Evolutionary conservation across 2,888 invertebrate genomes (phyloP).

Genomic region (Eutolmus rufibarbis): DNA sequence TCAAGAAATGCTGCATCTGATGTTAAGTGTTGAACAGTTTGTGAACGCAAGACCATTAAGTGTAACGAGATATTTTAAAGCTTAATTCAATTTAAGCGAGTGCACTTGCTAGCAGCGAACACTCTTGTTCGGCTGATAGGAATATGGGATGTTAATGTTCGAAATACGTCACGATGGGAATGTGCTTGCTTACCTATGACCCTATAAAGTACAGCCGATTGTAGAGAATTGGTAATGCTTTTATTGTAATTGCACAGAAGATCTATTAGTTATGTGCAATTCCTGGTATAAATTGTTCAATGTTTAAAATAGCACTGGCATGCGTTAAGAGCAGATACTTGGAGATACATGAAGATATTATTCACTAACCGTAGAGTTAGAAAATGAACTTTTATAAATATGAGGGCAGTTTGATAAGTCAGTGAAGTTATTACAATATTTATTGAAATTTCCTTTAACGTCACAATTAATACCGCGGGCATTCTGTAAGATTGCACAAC

Average conservation of each 20-base stretch:
- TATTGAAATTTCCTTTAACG: too few species aligned
- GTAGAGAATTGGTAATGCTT: not conserved
- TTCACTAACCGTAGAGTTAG: too few species aligned
- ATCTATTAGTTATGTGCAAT: not conserved
- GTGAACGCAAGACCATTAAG: not conserved
- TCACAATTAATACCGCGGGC: too few species aligned
- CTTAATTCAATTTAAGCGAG: not conserved
- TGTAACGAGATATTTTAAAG: not conserved
- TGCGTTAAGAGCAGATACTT: not conserved
- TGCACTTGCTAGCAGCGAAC: not conserved
- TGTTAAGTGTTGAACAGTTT: not conserved
- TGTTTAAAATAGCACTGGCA: not conserved
- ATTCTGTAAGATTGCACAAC: too few species aligned
- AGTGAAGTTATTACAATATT: too few species aligned
- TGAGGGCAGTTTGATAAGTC: too few species aligned
- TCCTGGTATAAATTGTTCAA: not conserved
- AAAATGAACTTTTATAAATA: too few species aligned
- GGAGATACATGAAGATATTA: not conserved
- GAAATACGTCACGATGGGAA: not conserved
- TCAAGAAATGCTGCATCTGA: slow-evolving; percentile 16
- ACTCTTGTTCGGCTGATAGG: not conserved
- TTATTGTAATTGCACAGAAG: not conserved
- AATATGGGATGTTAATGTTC: not conserved
- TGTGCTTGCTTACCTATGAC: not conserved
- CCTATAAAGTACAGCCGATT: not conserved